A percentile compares a stretch with the other conserved stretches of the same genome.
phyloP scores from a whole-genome alignment of 2,797 vertebrate genomes.

The Gadopsis marmoratus region DNA sequence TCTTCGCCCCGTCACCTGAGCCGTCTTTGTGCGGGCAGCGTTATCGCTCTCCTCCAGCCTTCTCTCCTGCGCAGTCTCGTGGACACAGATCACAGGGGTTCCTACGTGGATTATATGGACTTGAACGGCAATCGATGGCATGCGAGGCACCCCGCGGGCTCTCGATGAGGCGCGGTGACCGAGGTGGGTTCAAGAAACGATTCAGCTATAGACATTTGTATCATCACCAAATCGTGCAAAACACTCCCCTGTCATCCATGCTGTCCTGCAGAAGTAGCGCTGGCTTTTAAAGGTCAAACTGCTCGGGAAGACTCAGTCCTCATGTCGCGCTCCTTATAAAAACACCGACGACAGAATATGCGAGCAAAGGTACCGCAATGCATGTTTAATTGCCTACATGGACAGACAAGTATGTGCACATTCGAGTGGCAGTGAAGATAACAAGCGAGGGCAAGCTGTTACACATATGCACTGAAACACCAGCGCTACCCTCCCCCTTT shows the following conservation, averaged over 20 bases:
- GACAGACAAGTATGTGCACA: neutral
- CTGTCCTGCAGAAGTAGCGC: slow-evolving; percentile 26
- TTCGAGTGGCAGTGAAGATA: slow-evolving; percentile 11
- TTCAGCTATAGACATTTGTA: slow-evolving; percentile 28
- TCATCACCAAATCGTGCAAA: neutral
- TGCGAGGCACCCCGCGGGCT: slow-evolving; percentile 37
- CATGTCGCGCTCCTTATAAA: slow-evolving; percentile 30
- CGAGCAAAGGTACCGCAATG: slow-evolving; percentile 2
- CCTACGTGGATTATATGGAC: slow-evolving; percentile 61
- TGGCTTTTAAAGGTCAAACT: slow-evolving; percentile 76
- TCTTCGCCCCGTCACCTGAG: slow-evolving; percentile 54
- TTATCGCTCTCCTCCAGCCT: slow-evolving; percentile 79
- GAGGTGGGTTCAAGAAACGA: slow-evolving; percentile 18
- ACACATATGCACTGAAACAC: slow-evolving; percentile 19
- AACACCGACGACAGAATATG: slow-evolving; percentile 16
- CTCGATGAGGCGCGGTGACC: slow-evolving; percentile 26
- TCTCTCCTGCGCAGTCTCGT: slow-evolving; percentile 43
- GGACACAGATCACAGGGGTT: slow-evolving; percentile 50
- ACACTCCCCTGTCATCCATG: slow-evolving; percentile 27
- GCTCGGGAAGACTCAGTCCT: slow-evolving; percentile 25
- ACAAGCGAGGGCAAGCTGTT: slow-evolving; percentile 25
- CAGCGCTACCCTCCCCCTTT: slow-evolving; percentile 1
- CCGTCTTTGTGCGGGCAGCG: slow-evolving; percentile 25
- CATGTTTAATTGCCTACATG: slow-evolving; percentile 30
- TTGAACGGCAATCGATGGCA: slow-evolving; percentile 60